A percentile compares a stretch with the other conserved stretches of the same genome.
Evolutionary conservation across 2,113 vertebrate species (phyloP).

Genomic region (Nothocercus julius): DNA sequence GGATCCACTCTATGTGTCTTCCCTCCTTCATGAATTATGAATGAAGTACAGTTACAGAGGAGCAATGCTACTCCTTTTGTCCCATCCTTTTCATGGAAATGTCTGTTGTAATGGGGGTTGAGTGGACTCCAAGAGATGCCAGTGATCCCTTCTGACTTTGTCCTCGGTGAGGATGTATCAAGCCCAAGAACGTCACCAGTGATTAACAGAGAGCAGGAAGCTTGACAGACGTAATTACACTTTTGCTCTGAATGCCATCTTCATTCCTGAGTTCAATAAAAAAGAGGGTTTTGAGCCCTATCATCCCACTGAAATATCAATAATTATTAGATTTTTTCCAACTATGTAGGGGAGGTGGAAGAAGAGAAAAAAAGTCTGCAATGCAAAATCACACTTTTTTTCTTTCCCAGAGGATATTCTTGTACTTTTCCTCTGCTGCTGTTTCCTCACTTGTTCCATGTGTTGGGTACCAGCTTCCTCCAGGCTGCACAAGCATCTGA

Average conservation of each 20-base stretch:
- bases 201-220: neutral
- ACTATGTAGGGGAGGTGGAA: neutral
- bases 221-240: neutral
- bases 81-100: neutral
- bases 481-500: slow-evolving; percentile 30
- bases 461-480: slow-evolving; percentile 47
- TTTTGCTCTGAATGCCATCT: neutral
- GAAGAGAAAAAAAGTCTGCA: neutral
- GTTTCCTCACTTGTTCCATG: neutral
- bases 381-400: slow-evolving; percentile 47
- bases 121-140: neutral
- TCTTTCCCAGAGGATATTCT: slow-evolving; percentile 41
- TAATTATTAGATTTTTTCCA: neutral
- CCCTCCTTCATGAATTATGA: slow-evolving; percentile 4
- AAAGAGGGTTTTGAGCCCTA: neutral
- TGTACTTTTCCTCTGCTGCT: slow-evolving; percentile 28
- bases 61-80: neutral
- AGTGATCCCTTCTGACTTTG: neutral
- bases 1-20: neutral
- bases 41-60: neutral
- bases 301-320: neutral
- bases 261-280: neutral
- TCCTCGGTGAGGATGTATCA: neutral
- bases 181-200: neutral
- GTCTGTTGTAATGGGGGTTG: neutral